A percentile compares a stretch with the other conserved stretches of the same genome.
phyloP scores from a whole-genome alignment of 2,797 vertebrate species.

The Spondyliosoma cantharus region DNA sequence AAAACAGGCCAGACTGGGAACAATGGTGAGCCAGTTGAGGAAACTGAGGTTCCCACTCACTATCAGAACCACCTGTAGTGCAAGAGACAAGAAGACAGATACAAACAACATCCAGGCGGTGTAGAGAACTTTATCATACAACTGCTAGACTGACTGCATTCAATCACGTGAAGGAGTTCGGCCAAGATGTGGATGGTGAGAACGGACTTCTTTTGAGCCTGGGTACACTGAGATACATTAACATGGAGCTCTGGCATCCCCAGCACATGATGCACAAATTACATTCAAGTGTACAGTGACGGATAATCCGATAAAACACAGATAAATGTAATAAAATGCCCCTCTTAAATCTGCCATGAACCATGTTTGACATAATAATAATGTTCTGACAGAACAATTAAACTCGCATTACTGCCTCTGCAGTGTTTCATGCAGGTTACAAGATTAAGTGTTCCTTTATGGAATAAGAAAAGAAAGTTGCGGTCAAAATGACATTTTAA shows the following conservation, averaged over 20 bases:
- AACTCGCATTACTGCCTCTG: not conserved
- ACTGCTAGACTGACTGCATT: too few species aligned
- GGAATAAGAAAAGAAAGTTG: too few species aligned
- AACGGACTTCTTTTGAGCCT: not conserved
- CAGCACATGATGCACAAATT: conserved; percentile 20
- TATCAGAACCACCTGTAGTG: conserved; percentile 87
- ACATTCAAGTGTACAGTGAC: not conserved
- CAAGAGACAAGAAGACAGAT: not conserved
- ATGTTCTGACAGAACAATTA: not conserved
- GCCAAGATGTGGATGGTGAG: not conserved
- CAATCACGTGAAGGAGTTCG: not conserved
- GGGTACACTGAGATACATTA: not conserved
- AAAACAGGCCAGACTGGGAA: conserved; percentile 94
- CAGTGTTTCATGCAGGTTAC: not conserved
- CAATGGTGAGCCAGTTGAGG: conserved; percentile 96
- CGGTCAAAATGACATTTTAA: too few species aligned
- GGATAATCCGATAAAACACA: conserved; percentile 16
- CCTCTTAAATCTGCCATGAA: conserved; percentile 2
- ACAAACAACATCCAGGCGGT: not conserved
- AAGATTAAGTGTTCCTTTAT: too few species aligned
- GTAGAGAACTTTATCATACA: not conserved
- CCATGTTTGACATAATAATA: conserved; percentile 13
- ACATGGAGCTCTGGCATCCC: not conserved
- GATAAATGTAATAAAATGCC: conserved; percentile 23
- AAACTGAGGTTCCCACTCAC: conserved; percentile 96